Percentiles rank a stretch among this genome's conserved stretches.
These are phyloP conservation scores for Cerastis leucographa DNA, from an alignment of 2,888 invertebrate genomes.

Conservation along the genomic window DNA sequence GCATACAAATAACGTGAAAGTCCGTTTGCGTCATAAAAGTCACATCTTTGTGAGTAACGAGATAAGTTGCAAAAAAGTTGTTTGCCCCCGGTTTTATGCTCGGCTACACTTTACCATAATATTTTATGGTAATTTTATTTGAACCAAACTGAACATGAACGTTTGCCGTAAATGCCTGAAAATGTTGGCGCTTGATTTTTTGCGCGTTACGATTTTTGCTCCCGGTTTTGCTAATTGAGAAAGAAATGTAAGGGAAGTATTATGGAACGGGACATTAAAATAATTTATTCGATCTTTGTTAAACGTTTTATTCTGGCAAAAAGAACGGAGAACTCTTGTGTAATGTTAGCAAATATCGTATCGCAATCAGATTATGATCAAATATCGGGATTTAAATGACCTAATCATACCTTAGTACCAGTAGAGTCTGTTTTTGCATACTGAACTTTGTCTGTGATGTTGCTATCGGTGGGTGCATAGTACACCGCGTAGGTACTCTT, in stretches of 20 bases:
- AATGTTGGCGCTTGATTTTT: slow-evolving; percentile 63
- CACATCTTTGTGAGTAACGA: slow-evolving; percentile 87
- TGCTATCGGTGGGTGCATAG: not conserved
- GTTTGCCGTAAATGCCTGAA: slow-evolving; percentile 66
- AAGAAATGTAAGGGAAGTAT: slow-evolving; percentile 16
- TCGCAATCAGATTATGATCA: not conserved
- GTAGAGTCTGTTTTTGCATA: not conserved
- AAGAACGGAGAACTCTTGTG: not conserved
- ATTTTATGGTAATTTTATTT: slow-evolving; percentile 86
- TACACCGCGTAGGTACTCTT: not conserved
- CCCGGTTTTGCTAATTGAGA: slow-evolving; percentile 30
- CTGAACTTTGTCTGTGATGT: not conserved
- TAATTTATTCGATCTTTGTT: not conserved
- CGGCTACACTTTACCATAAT: slow-evolving; percentile 81
- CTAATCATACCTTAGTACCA: not conserved
- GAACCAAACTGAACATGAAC: slow-evolving; percentile 77
- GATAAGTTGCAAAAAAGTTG: slow-evolving; percentile 86
- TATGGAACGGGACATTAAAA: slow-evolving; percentile 2
- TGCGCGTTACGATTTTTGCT: slow-evolving; percentile 18
- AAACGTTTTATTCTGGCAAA: slow-evolving; percentile 9
- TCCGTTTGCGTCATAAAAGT: slow-evolving; percentile 86
- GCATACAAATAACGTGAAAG: slow-evolving; percentile 85
- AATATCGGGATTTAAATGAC: not conserved
- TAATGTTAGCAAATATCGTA: no score
- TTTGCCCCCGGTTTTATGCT: slow-evolving; percentile 81